Conservation (phyloP, 1,140 invertebrate species). For the Pachyrhynchus sulphureomaculatus region DNA sequence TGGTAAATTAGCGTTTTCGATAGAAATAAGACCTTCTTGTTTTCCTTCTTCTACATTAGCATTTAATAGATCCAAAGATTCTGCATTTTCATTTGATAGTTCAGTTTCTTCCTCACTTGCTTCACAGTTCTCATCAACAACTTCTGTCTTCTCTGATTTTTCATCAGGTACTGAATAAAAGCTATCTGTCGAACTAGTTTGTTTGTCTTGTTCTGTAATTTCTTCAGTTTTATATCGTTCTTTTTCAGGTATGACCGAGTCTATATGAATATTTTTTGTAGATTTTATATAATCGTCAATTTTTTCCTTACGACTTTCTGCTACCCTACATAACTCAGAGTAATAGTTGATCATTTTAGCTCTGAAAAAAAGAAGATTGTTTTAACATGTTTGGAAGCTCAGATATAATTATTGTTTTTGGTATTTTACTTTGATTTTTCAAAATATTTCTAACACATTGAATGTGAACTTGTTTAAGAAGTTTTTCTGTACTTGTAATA, state of each 20-base stretch:
- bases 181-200: conserved; percentile 35
- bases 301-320: conserved; percentile 34
- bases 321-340: conserved; percentile 32
- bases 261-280: conserved; percentile 24
- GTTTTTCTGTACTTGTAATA: no score
- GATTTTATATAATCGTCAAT: conserved; percentile 34
- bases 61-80: conserved; percentile 37
- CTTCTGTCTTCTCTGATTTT: conserved; percentile 4
- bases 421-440: no score
- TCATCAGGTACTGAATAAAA: conserved; percentile 36
- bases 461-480: not conserved
- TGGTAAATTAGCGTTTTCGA: not conserved
- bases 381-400: no score
- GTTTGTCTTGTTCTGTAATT: conserved; percentile 7
- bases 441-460: no score
- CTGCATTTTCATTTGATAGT: no score
- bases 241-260: not conserved
- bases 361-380: conserved; percentile 31
- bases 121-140: not conserved
- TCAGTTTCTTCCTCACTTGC: conserved; percentile 1
- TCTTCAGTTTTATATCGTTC: not conserved
- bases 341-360: conserved; percentile 45
- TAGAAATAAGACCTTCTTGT: conserved; percentile 5
- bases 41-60: conserved; percentile 25
- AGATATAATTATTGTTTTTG: no score